Evolutionary conservation across 2,888 invertebrate species (phyloP), one percentile per base, ranked within the genome.

Genomic region (Halictus ligatus): DNA sequence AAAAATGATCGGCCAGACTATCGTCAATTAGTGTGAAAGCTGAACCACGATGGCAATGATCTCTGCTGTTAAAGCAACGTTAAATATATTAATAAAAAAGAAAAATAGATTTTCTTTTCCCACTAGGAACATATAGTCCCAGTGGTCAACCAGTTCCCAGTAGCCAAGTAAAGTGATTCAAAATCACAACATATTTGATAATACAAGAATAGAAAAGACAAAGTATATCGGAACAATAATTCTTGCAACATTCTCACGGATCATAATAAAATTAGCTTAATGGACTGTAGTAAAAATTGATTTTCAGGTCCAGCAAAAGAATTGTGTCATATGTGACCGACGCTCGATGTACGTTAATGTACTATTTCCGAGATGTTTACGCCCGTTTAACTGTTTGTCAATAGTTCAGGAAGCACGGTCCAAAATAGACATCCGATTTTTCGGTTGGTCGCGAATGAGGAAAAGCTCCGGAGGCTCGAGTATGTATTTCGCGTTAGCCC

Each of bases 401-500:
- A 54, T 54, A 8, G 8, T 54, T 8, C 54, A 2, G n/a, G 54
- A 54, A 54, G 2, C n/a, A n/a, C 10, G n/a, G 54, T 54, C 21
- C 10, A 54, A n/a, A 1, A n/a, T n/a, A 54, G n/a, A 54, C n/a
- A 54, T 54, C 10, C 4, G 10, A n/a, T 54, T 54, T 54, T 54
- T n/a, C 35, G 5, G 21, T 54, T n/a, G 54, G 8, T 54, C 3
- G 21, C 54, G n/a, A 64, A 64, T 7, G 64, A 64, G 64, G 29
- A 29, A 64, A 64, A 64, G 64, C 29, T 64, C 25, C 48, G 15
- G 25, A 25, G 21, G 50, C 2, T 21, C 21, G 54, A 54, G 10
- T 54, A 64, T 64, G n/a, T 54, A 64, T 64, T 71, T 72, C 84
- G 64, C 82, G 83, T 75, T 81, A 81, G 83, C 81, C 78, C 81